Conservation (phyloP, 2,888 invertebrate genomes). For the Hyposoter dolosus region DNA sequence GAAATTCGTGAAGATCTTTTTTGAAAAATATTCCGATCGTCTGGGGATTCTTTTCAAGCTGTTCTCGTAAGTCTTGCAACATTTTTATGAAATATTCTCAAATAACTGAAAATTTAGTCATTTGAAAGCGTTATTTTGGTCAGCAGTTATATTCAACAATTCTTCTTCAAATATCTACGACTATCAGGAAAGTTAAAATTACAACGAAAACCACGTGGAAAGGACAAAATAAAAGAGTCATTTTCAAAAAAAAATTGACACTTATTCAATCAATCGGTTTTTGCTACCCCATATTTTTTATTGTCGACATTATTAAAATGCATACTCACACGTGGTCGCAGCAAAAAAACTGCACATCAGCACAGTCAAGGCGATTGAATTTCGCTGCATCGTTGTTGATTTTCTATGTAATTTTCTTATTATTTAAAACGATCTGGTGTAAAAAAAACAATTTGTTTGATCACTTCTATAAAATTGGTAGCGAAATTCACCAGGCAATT, state of each 20-base stretch:
- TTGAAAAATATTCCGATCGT: background rate
- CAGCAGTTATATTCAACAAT: slow-evolving; percentile 22
- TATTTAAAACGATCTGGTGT: slow-evolving; percentile 1
- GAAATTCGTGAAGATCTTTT: background rate
- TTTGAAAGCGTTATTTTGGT: slow-evolving; percentile 16
- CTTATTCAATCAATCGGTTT: background rate
- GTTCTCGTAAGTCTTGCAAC: slow-evolving; percentile 14
- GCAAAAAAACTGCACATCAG: slow-evolving; percentile 72
- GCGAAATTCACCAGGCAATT: background rate
- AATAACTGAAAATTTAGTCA: slow-evolving; percentile 41
- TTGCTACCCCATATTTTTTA: background rate
- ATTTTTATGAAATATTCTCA: slow-evolving; percentile 50
- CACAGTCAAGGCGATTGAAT: slow-evolving; percentile 68
- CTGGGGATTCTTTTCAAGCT: background rate
- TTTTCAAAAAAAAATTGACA: background rate
- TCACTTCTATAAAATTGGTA: background rate
- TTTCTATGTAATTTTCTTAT: slow-evolving; percentile 8
- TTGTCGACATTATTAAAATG: slow-evolving; percentile 10
- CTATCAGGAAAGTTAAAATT: background rate
- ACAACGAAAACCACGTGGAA: no score
- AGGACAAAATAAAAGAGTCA: background rate
- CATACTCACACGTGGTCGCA: slow-evolving; percentile 74
- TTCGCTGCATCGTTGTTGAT: slow-evolving; percentile 70
- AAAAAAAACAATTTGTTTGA: background rate
- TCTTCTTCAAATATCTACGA: slow-evolving; percentile 10